These are phyloP conservation scores for Emys orbicularis DNA, from an alignment of 2,797 vertebrate genomes.

Conservation along the genomic window DNA sequence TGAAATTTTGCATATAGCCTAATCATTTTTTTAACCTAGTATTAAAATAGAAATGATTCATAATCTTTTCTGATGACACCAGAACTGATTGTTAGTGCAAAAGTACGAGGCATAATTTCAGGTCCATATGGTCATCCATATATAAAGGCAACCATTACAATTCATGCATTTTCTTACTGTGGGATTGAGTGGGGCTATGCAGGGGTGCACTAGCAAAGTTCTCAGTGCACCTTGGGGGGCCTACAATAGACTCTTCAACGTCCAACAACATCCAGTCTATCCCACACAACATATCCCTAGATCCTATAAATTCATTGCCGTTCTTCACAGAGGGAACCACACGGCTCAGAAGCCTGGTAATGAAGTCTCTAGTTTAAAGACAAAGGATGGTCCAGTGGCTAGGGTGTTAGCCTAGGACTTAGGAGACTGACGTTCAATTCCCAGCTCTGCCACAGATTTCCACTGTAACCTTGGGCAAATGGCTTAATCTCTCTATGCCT, in stretches of 20 bases:
- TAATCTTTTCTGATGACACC: background rate
- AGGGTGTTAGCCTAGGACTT: background rate
- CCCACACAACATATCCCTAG: background rate
- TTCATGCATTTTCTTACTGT: accelerated
- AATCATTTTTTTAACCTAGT: background rate
- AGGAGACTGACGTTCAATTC: background rate
- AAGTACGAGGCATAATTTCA: accelerated
- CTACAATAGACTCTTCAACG: background rate
- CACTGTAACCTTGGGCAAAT: background rate
- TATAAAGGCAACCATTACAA: background rate
- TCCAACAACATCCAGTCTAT: background rate
- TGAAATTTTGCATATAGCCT: background rate
- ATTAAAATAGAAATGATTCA: background rate
- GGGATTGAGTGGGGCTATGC: accelerated
- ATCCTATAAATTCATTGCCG: background rate
- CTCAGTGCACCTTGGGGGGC: too few species aligned
- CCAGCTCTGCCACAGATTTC: background rate
- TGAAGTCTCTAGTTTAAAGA: accelerated
- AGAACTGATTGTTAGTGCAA: background rate
- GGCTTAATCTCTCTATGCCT: background rate
- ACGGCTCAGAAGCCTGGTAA: background rate
- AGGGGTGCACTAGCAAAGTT: accelerated
- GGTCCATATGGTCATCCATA: accelerated
- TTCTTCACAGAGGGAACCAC: accelerated
- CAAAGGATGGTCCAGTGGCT: background rate